Conservation (phyloP, 2,797 vertebrate genomes). For the Huso huso region DNA sequence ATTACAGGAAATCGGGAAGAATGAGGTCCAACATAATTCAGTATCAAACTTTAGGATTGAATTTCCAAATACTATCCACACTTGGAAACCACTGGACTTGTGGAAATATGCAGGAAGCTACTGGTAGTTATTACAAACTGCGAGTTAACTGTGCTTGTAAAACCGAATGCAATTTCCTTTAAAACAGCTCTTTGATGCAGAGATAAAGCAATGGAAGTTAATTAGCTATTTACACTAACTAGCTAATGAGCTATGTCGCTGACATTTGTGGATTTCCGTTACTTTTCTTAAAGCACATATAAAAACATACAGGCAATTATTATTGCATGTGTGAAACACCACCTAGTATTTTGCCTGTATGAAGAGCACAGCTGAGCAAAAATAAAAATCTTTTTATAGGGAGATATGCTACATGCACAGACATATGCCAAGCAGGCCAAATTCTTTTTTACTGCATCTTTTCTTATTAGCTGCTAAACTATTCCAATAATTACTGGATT, state of each 20-base stretch:
- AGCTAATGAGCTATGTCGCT: no score
- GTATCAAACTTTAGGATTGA: slow-evolving; percentile 56
- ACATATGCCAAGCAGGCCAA: not conserved
- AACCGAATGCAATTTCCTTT: slow-evolving; percentile 7
- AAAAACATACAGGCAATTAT: no score
- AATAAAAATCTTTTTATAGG: slow-evolving; percentile 4
- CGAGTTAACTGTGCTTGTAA: slow-evolving; percentile 18
- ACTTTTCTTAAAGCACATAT: no score
- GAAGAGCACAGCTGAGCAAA: not conserved
- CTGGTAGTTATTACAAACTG: slow-evolving; percentile 30
- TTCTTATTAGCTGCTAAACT: no score
- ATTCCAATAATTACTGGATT: no score
- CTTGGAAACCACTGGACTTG: slow-evolving; percentile 43
- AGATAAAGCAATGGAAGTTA: not conserved
- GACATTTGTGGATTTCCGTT: no score
- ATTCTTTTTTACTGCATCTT: no score
- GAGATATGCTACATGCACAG: slow-evolving; percentile 13
- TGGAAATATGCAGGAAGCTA: slow-evolving; percentile 42
- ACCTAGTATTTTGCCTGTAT: no score
- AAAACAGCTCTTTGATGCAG: slow-evolving; percentile 10
- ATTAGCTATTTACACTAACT: not conserved
- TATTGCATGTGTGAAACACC: no score
- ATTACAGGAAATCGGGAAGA: slow-evolving; percentile 93
- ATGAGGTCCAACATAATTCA: slow-evolving; percentile 70
- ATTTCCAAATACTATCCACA: slow-evolving; percentile 59